Percentiles rank a stretch among this genome's conserved stretches.
phyloP scores from a whole-genome alignment of 1,140 invertebrate species.

The Magallana gigas region DNA sequence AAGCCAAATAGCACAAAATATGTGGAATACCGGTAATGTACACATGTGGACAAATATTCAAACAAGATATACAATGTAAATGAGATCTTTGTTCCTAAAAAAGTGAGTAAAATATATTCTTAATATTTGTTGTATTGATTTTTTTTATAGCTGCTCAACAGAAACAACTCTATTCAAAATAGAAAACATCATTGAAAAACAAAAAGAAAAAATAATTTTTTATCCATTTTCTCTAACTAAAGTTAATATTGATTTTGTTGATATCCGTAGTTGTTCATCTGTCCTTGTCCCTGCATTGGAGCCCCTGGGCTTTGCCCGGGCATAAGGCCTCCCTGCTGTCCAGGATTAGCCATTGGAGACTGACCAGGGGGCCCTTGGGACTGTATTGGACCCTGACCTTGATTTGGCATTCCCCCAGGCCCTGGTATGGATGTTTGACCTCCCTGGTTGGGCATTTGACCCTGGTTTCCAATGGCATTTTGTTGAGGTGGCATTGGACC shows the following conservation, averaged over 20 bases:
- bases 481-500: slow-evolving; percentile 44
- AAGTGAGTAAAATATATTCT: not conserved
- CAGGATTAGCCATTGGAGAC: slow-evolving; percentile 33
- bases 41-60: no score
- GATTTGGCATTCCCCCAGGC: slow-evolving; percentile 45
- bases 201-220: not conserved
- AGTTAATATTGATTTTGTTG: slow-evolving; percentile 32
- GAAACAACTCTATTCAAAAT: not conserved
- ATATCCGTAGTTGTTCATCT: slow-evolving; percentile 42
- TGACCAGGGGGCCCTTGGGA: slow-evolving; percentile 31
- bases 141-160: not conserved
- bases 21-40: no score
- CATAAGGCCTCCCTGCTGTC: slow-evolving; percentile 50
- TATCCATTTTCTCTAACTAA: not conserved
- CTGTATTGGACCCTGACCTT: slow-evolving; percentile 32
- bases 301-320: slow-evolving; percentile 44
- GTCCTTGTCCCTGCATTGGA: slow-evolving; percentile 38
- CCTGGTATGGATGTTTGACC: slow-evolving; percentile 49
- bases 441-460: slow-evolving; percentile 50
- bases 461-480: slow-evolving; percentile 32
- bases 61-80: not conserved
- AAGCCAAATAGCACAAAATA: no score
- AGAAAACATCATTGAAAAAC: not conserved
- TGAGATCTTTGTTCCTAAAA: slow-evolving; percentile 1
- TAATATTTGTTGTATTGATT: not conserved